Evolutionary conservation across 2,888 invertebrate species (phyloP).

Genomic region (Seladonia tumulorum): DNA sequence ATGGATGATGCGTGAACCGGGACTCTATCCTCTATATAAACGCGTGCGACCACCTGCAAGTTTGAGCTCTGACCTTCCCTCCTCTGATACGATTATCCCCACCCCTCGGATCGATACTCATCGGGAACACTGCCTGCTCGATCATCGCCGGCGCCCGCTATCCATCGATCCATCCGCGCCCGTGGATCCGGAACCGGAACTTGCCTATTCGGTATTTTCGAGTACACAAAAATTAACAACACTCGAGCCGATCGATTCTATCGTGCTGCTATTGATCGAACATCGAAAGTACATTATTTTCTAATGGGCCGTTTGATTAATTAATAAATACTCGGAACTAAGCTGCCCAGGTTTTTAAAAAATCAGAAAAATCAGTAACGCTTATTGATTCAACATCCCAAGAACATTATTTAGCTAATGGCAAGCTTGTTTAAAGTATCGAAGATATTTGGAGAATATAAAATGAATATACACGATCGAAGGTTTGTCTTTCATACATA

Average conservation of each 20-base stretch:
- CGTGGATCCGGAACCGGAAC: background rate
- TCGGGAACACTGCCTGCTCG: background rate
- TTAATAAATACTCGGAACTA: no score
- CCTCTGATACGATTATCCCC: conserved; percentile 1
- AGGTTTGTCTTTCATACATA: no score
- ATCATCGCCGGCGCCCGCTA: background rate
- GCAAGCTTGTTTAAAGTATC: no score
- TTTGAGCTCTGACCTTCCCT: conserved; percentile 57
- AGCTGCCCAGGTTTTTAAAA: no score
- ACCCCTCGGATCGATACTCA: background rate
- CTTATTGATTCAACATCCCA: no score
- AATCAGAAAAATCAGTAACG: no score
- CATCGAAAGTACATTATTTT: no score
- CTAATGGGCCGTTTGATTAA: no score
- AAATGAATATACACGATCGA: no score
- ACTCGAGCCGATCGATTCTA: background rate
- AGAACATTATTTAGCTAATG: background rate
- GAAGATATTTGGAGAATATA: no score
- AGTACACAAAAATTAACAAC: background rate
- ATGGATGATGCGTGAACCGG: conserved; percentile 40
- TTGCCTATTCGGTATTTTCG: background rate
- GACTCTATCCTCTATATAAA: conserved; percentile 48
- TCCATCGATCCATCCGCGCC: background rate
- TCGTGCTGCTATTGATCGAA: background rate
- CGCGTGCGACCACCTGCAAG: background rate